Evolutionary conservation across 2,888 invertebrate species (phyloP).

Genomic region (Tachina grossa): DNA sequence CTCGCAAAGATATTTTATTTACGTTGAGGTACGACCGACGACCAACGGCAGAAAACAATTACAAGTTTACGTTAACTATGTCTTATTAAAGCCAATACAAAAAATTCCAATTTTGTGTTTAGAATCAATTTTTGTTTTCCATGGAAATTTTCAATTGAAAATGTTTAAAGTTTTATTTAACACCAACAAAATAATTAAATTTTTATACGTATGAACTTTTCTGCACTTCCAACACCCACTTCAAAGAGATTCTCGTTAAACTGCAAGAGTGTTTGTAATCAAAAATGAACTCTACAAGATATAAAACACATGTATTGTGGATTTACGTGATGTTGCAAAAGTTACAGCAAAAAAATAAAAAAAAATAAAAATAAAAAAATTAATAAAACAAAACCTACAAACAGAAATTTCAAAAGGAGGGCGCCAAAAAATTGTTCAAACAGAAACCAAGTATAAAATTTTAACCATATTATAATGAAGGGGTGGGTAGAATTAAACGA

Average conservation of each 20-base stretch:
- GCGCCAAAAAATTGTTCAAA: conserved; percentile 59
- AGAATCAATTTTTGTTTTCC: no score
- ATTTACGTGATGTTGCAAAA: conserved; percentile 72
- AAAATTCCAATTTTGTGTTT: no score
- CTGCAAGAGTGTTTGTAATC: conserved; percentile 53
- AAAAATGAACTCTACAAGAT: conserved; percentile 67
- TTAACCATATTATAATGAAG: background rate
- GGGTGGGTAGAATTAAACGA: conserved; percentile 40
- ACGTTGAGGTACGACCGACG: no score
- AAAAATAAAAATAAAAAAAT: conserved; percentile 37
- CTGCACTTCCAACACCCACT: conserved; percentile 29
- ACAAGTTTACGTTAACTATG: no score
- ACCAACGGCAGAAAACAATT: no score
- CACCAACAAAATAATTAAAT: conserved; percentile 15
- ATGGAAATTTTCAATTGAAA: conserved; percentile 7
- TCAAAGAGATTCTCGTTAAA: conserved; percentile 18
- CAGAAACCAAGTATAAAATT: conserved; percentile 4
- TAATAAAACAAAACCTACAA: conserved; percentile 18
- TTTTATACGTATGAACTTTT: background rate
- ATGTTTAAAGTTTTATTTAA: background rate
- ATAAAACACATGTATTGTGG: conserved; percentile 71
- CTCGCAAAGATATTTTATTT: no score
- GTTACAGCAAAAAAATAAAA: conserved; percentile 47
- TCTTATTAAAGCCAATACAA: no score
- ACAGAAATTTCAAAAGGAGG: conserved; percentile 46